Conservation (phyloP, 2,888 invertebrate genomes). For the Drosophila emarginata region DNA sequence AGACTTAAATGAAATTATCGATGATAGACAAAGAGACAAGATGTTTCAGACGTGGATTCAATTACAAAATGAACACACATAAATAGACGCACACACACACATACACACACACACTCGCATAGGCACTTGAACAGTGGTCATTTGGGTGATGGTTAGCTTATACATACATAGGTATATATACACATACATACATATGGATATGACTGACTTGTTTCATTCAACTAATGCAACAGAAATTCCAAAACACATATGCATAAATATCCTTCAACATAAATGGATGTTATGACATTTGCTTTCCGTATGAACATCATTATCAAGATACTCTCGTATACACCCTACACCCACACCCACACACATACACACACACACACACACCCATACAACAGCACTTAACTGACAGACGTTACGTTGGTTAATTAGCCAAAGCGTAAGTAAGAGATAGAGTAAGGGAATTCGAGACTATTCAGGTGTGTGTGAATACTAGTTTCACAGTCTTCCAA, state of each 20-base stretch:
- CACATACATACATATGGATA: not conserved
- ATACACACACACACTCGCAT: not conserved
- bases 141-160: not conserved
- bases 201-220: constrained; percentile 47
- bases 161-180: not conserved
- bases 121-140: constrained; percentile 39
- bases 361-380: constrained; percentile 22
- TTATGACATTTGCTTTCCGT: constrained; percentile 73
- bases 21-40: constrained; percentile 62
- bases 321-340: constrained; percentile 7
- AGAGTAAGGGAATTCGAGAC: constrained; percentile 26
- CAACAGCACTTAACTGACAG: constrained; percentile 52
- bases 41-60: constrained; percentile 72
- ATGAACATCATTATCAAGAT: constrained; percentile 69
- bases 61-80: constrained; percentile 60
- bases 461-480: constrained; percentile 22
- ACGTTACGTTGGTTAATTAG: constrained; percentile 65
- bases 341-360: constrained; percentile 12
- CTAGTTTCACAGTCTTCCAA: constrained; percentile 59
- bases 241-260: constrained; percentile 59
- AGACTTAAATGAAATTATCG: constrained; percentile 71
- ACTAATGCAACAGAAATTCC: constrained; percentile 43
- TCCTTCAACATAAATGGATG: constrained; percentile 57
- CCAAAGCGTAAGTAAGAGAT: constrained; percentile 12
- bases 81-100: not conserved